phyloP scores from a whole-genome alignment of 2,797 vertebrate species.

The Sebastes iracundus region DNA sequence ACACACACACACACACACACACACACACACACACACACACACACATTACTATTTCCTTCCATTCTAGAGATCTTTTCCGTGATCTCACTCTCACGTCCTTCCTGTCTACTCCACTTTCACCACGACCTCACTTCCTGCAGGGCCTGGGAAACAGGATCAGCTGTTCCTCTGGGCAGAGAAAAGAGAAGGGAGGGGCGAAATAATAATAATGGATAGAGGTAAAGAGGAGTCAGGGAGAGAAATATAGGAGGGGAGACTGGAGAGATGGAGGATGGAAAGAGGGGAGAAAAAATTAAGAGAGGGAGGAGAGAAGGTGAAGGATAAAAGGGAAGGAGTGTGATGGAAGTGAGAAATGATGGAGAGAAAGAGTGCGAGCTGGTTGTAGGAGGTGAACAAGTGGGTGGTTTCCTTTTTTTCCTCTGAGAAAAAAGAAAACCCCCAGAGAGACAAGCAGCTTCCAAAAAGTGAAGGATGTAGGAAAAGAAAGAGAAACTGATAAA shows the following conservation, averaged over 20 bases:
- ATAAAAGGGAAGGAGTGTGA: background rate
- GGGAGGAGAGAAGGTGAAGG: background rate
- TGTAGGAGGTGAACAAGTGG: conserved; percentile 19
- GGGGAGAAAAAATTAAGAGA: background rate
- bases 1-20: background rate
- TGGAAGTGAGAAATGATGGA: background rate
- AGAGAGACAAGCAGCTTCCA: background rate
- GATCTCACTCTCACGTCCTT: conserved; percentile 19
- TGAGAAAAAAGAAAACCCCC: conserved; percentile 1
- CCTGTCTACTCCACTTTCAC: conserved; percentile 49
- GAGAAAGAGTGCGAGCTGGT: background rate
- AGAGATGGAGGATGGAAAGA: background rate
- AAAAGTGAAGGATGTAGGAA: background rate
- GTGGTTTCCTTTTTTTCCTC: conserved; percentile 29
- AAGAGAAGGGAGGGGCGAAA: background rate
- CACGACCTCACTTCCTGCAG: conserved; percentile 67
- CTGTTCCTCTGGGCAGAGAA: background rate
- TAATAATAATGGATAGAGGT: background rate
- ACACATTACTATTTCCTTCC: conserved; percentile 5
- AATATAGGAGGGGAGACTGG: background rate
- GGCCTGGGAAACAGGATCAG: conserved; percentile 63
- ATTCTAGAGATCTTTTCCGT: conserved; percentile 11
- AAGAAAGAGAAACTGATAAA: background rate
- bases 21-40: background rate
- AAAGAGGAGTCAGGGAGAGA: background rate